Base-by-base conservation (phyloP, 2,113 vertebrate species). In the Cavia porcellus region DNA sequence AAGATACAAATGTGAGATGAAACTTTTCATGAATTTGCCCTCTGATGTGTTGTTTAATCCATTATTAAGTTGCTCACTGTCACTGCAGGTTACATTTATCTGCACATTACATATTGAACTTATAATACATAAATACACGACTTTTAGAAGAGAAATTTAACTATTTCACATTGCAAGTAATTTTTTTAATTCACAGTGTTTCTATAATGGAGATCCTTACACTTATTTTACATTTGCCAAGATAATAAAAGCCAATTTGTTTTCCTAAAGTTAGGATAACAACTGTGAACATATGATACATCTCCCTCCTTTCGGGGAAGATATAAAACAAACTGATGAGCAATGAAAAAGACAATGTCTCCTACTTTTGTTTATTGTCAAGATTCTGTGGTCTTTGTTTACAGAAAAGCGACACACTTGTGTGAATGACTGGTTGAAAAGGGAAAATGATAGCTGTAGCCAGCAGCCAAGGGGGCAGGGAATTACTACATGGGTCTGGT, bases 11-110 rank as follows among this genome's bases (percentile, higher is more conserved):
- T 97, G 95, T 98, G 96, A 98, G 98, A 98, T 98, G 95, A 98
- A 96, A 96, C 95, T 96, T 98, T 97, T 97, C 97, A 98, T 98
- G 93, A 94, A 97, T 97, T 97, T 98, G 98, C 98, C 98, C 98
- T 98, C 86, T 98, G 97, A 92, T 97, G 83, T 98, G 97, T 97
- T 98, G 81, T 97, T 96, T 80, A 98, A 97, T 97, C 97, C 96
- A 28, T 0, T 28, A 28, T 0, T 28, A 96, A 80, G 96, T 68
- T 85, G 97, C 92, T 97, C 93, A 13, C 94, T 97, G 47, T 62
- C 97, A 95, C 97, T 86, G 5, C 96, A 20, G 55, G 52, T 11
- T 88, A 19, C 96, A 89, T 96, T 96, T 96, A 97, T 96, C 95
- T 92, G 80, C 94, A 96, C 75, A 83, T 83, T 97, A 93, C 93